Evolutionary conservation across 2,888 invertebrate genomes (phyloP), one percentile per base, ranked within the genome.

Genomic region (Synanthedon andrenaeformis): DNA sequence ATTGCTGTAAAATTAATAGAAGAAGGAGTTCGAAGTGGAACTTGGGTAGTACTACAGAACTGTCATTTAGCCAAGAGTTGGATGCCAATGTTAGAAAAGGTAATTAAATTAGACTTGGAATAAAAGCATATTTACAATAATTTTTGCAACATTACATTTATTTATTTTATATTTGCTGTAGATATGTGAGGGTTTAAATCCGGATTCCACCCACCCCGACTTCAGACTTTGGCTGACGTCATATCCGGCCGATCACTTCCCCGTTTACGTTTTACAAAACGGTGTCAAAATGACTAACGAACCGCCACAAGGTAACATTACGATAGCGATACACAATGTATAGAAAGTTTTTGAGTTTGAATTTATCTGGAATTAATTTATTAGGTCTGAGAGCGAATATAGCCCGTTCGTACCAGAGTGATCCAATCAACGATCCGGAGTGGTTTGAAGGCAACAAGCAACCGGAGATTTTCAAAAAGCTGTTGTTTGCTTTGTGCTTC

Each of bases 261-360:
- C 98, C 0, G 95, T 97, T 0, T 91, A 94, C 51, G 93, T 98
- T 3, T 83, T 98, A 49, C 96, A 98, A 74, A 96, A 96, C 65
- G 95, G 97, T 45, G 94, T 98, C 0, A 98, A 98, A 88, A 97
- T 98, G 94, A 97, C 97, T 0, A 97, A 97, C 74, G 98, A 98
- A 76, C 96, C 97, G 0, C 98, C 98, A 0, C 95, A 96, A 79
- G 97, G 95, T 66, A 66, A 57, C 35, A 35, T 35, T 35, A 35
- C 35, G 3, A 10, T 35, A 35, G 35, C 35, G 35, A 35, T 35
- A 35, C 35, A 35, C 35, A 35, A 35, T 35, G 10, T 2, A 35
- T 35, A 10, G 53, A 52, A 42, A 41, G 6, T 41, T 6, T 28
- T 3, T 35, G 35, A 35, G 10, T 35, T 10, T 35, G 10, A 8